Base-by-base conservation (phyloP, 1,140 invertebrate genomes). In the Cecropterus lyciades region DNA sequence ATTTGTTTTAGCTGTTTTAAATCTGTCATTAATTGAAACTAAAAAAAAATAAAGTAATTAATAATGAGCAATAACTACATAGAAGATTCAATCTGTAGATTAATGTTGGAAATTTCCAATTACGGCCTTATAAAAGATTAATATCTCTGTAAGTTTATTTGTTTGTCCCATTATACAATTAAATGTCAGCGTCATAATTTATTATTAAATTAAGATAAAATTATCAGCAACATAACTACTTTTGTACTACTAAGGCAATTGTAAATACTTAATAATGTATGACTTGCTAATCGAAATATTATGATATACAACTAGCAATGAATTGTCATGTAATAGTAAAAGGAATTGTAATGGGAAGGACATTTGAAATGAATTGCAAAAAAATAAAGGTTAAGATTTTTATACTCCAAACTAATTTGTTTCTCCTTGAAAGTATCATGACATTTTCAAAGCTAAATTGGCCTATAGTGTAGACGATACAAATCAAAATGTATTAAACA, bases 221-320 rank as follows among this genome's bases (percentile, higher is more conserved):
- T 75, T 64, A 57, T 40, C 55, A 57, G 37, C 24, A 62, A 57
- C 62, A 45, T n/a, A n/a, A n/a, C n/a, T n/a, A n/a, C n/a, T n/a
- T n/a, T n/a, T n/a, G n/a, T n/a, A 5, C 5, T 30, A 66, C 65
- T 42, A 71, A 71, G 59, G 37, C 70, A 52, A 80, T 75, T 75
- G 69, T 80, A 52, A 37, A 77, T 80, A 73, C 53, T 72, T 73
- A 70, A 57, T 57, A 68, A 52, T 51, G 43, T 43, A n/a, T 37
- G 33, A 37, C 20, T 33, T 33, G 30, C 10, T 37, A 1, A 37
- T 37, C 11, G 10, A 30, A 30, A 30, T 30, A 8, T 30, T 5
- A 24, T 24, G 5, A 24, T 24, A 3, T 24, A 24, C 1, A 30
- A 30, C 3, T 30, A 30, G 27, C 3, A 30, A 3, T 30, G 27